Evolutionary conservation across 2,797 vertebrate genomes (phyloP), one percentile per base, ranked within the genome.

Genomic region (Lycodopsis pacificus): DNA sequence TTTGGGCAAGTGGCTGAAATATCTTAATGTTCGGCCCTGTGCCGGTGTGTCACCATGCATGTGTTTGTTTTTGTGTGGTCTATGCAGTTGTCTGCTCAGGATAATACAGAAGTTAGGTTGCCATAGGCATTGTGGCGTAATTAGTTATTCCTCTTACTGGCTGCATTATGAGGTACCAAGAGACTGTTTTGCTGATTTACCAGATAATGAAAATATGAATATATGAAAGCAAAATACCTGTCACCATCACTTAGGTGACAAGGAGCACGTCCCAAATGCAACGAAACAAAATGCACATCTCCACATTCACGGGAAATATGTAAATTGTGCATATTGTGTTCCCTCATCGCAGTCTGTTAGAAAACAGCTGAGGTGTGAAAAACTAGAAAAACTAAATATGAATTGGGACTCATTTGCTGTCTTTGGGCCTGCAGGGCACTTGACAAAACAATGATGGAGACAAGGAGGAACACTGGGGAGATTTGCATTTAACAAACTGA

Each of bases 401-500:
- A 93, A 92, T 87, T 83, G 81, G 86, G 80, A 84, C 91, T 95
- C 90, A 91, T 94, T 93, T 92, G 81, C 86, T 87, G 85, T 88
- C 85, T 93, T 90, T 86, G 89, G 84, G 89, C 91, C 93, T 92
- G 91, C 83, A 85, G 92, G 93, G 92, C 92, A 88, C 88, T 93
- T 93, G 91, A 92, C 90, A 94, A 94, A 93, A 92, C 90, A 93
- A 93, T 93, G 93, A 94, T 90, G 92, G 93, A 94, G 92, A 94
- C 92, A 92, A 70, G 54, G 80, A 93, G 86, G 82, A 92, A 92
- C 89, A 88, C 90, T 85, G 79, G 66, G 75, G 79, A 86, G 86
- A 95, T 95, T 94, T 95, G 92, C 92, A 94, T 95, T 95, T 93
- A 90, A 95, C 94, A 95, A 94, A 94, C 88, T 89, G 87, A 90